phyloP scores from a whole-genome alignment of 2,797 vertebrate genomes.

The Sebastolobus altivelis region DNA sequence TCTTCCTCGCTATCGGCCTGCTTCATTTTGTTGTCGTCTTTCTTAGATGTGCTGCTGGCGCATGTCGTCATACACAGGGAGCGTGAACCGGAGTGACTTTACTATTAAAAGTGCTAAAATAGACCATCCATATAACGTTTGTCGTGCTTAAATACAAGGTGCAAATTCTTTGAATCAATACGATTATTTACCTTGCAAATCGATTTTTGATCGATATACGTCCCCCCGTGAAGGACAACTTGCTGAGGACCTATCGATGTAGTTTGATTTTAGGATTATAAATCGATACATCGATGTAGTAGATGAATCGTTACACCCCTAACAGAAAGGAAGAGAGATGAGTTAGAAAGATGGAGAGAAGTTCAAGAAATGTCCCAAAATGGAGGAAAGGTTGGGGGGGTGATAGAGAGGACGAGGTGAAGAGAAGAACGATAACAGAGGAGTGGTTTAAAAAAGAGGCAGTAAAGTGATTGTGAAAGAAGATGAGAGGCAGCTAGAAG shows the following conservation, averaged over 20 bases:
- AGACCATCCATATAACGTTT: accelerated
- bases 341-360: conserved; percentile 28
- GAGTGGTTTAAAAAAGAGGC: conserved; percentile 33
- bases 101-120: too few species aligned
- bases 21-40: too few species aligned
- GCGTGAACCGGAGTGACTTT: too few species aligned
- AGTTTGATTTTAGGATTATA: accelerated
- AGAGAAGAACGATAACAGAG: background rate
- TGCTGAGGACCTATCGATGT: too few species aligned
- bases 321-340: background rate
- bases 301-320: too few species aligned
- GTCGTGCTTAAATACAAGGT: too few species aligned
- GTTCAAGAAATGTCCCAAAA: conserved; percentile 28
- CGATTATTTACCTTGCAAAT: too few species aligned
- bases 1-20: accelerated
- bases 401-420: conserved; percentile 4
- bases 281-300: too few species aligned
- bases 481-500: conserved; percentile 24
- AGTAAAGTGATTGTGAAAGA: conserved; percentile 29
- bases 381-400: conserved; percentile 20
- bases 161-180: too few species aligned
- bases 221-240: too few species aligned
- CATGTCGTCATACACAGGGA: too few species aligned
- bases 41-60: too few species aligned
- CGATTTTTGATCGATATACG: accelerated